Percentiles rank a stretch among this genome's conserved stretches.
Evolutionary conservation across 2,888 invertebrate genomes (phyloP).

Genomic region (Physocephala rufipes): DNA sequence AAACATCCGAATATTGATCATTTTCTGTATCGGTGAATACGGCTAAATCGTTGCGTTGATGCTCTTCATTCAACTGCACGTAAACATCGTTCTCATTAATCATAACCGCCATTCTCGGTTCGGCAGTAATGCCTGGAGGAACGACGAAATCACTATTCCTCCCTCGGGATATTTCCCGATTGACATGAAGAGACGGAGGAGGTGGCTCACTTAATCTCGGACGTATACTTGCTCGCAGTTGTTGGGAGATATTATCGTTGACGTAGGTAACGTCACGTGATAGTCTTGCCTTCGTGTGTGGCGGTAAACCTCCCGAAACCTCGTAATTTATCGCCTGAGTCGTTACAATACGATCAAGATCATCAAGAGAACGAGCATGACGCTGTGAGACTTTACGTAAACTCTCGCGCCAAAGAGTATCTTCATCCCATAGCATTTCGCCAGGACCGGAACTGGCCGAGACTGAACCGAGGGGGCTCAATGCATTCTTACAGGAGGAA

Average conservation of each 20-base stretch:
- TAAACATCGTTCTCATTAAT: slow-evolving; percentile 59
- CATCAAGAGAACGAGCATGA: slow-evolving; percentile 84
- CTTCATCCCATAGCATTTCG: slow-evolving; percentile 85
- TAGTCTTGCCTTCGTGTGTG: slow-evolving; percentile 51
- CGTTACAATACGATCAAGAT: slow-evolving; percentile 72
- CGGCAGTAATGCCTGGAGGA: slow-evolving; percentile 21
- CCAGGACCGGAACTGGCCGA: slow-evolving; percentile 58
- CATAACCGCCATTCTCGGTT: slow-evolving; percentile 3
- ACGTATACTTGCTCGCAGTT: slow-evolving; percentile 53
- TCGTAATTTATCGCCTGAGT: slow-evolving; percentile 31
- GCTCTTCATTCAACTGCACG: slow-evolving; percentile 52
- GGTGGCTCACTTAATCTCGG: slow-evolving; percentile 49
- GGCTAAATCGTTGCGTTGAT: slow-evolving; percentile 43
- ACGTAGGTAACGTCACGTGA: slow-evolving; percentile 82
- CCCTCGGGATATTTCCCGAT: not conserved
- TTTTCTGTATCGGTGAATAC: slow-evolving; percentile 22
- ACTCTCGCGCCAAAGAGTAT: slow-evolving; percentile 82
- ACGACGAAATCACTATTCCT: not conserved
- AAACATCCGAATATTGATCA: slow-evolving; percentile 56
- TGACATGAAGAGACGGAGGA: not conserved
- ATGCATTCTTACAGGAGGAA: not conserved
- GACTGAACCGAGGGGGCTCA: slow-evolving; percentile 54
- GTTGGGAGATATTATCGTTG: slow-evolving; percentile 74
- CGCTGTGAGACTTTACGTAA: slow-evolving; percentile 80
- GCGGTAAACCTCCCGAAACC: slow-evolving; percentile 24